Evolutionary conservation across 2,888 invertebrate genomes (phyloP).

Genomic region (Cremastinae sp.): DNA sequence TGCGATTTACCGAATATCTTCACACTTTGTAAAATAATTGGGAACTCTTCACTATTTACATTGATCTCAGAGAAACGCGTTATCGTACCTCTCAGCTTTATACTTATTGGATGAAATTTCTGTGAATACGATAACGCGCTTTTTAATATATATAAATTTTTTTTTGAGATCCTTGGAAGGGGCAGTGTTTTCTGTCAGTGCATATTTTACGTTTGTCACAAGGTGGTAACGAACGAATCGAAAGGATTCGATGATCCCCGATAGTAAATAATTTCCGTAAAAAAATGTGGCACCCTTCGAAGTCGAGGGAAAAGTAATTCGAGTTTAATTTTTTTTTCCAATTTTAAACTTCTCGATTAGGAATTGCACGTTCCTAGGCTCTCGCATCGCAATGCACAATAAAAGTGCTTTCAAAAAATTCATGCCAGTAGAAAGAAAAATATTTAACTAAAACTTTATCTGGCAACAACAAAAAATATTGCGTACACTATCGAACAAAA

Average conservation of each 20-base stretch:
- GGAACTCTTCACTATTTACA: conserved; percentile 54
- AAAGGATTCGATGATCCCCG: conserved; percentile 2
- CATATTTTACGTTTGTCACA: conserved; percentile 32
- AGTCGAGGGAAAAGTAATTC: not conserved
- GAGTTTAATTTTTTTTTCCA: not conserved
- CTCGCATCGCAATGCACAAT: conserved; percentile 2
- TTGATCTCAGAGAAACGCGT: conserved; percentile 46
- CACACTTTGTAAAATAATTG: conserved; percentile 49
- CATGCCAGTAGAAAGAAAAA: too few relatives aligned
- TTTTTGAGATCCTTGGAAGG: conserved; percentile 54
- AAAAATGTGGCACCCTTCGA: not conserved
- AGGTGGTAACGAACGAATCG: conserved; percentile 21
- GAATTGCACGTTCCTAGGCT: conserved; percentile 65
- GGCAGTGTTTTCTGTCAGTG: conserved; percentile 61
- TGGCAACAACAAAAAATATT: too few relatives aligned
- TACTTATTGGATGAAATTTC: conserved; percentile 28
- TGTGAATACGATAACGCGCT: conserved; percentile 22
- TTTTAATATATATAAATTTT: not conserved
- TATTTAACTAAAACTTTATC: too few relatives aligned
- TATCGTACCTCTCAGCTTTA: conserved; percentile 15
- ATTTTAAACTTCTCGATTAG: conserved; percentile 40
- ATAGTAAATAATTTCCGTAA: not conserved
- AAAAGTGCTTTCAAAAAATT: conserved; percentile 10
- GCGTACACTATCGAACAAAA: too few relatives aligned
- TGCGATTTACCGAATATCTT: conserved; percentile 11